Evolutionary conservation across 2,888 invertebrate species (phyloP), one percentile per base, ranked within the genome.

Genomic region (Dynastes tityus): DNA sequence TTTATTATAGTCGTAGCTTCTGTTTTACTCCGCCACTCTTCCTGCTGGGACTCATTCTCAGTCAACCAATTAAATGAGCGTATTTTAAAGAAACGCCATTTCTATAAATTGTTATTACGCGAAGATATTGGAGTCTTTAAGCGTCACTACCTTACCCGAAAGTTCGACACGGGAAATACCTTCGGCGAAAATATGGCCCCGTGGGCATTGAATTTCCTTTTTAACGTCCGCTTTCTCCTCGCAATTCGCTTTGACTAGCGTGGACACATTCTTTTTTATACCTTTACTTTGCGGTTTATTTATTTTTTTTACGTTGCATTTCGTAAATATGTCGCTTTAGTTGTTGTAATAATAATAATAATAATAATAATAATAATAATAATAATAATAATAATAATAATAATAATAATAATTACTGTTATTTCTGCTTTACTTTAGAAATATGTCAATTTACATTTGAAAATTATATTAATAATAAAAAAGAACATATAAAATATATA

Each of bases 71-170:
- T 88, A 88, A 86, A 86, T 83, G 85, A 83, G 84, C 83, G 85
- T 86, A 86, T 87, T 87, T 88, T 86, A 86, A 86, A 85, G 85
- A 86, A 86, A 85, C 84, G 85, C 86, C 85, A 87, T 87, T 87
- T 86, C 87, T 86, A 88, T 88, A 88, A 88, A 88, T 88, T 82
- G 81, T 81, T 81, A 82, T 82, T 82, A 82, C 79, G 49, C 75
- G 49, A 16, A 78, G 67, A 74, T 78, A 78, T 78, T 70, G 75
- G 78, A 74, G 78, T 65, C 70, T 77, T 77, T 71, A 61, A 53
- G 71, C 77, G 61, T 75, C 78, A 68, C 76, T 68, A 61, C 74
- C 65, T 65, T 55, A 37, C 58, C 40, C 73, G 55, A 76, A 78
- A 78, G 70, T 78, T 78, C 73, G 63, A 73, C 70, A 64, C 78